Conservation (phyloP, 1,140 invertebrate genomes). For the Physella acuta region DNA sequence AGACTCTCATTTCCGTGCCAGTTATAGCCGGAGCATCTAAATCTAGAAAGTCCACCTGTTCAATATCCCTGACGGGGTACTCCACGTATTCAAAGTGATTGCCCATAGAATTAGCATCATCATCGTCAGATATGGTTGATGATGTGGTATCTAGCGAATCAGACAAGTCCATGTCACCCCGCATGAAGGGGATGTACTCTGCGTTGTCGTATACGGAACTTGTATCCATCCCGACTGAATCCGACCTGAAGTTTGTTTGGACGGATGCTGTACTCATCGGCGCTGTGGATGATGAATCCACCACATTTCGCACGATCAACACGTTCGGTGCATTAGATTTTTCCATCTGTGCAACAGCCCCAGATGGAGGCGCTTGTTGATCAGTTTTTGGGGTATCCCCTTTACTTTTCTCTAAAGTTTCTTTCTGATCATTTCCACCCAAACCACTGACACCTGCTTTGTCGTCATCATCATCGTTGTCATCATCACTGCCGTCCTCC, state of each 20-base stretch:
- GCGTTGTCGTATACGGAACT: not conserved
- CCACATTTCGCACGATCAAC: too few species aligned
- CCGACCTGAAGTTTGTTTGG: not conserved
- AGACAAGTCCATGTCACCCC: not conserved
- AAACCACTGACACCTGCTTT: not conserved
- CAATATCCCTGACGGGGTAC: too few species aligned
- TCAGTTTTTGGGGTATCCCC: not conserved
- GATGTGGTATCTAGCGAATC: slow-evolving; percentile 1
- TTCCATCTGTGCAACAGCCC: too few species aligned
- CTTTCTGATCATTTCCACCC: not conserved
- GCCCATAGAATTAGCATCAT: slow-evolving; percentile 4
- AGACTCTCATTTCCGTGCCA: not conserved
- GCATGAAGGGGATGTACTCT: not conserved
- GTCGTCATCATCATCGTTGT: not conserved
- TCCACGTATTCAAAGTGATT: too few species aligned
- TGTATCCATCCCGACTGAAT: not conserved
- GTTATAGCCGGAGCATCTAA: not conserved
- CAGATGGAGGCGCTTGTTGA: too few species aligned
- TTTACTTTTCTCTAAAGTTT: too few species aligned
- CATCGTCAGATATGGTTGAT: not conserved
- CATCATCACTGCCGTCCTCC: not conserved
- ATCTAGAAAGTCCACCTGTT: not conserved
- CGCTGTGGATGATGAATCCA: too few species aligned
- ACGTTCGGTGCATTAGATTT: too few species aligned
- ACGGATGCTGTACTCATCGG: not conserved